A percentile compares a stretch with the other conserved stretches of the same genome.
These are phyloP conservation scores for Altica lythri DNA, from an alignment of 2,888 invertebrate genomes.

Conservation along the genomic window DNA sequence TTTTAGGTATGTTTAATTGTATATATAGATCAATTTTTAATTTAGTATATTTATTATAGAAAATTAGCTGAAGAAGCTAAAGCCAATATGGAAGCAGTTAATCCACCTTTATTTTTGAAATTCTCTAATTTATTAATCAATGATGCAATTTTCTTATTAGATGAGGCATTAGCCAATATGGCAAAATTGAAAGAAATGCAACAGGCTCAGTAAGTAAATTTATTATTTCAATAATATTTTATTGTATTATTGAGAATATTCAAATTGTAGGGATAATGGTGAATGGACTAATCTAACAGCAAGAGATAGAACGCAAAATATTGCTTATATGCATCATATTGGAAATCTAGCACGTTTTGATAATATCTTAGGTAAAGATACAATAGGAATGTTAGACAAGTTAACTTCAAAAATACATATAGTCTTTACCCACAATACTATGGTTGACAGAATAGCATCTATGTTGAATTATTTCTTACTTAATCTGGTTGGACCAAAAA, in stretches of 20 bases:
- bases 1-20: constrained; percentile 74
- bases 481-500: constrained; percentile 89
- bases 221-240: background rate
- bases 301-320: constrained; percentile 76
- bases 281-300: constrained; percentile 74
- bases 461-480: constrained; percentile 95
- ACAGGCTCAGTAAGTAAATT: constrained; percentile 65
- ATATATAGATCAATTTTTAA: background rate
- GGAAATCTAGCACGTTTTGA: constrained; percentile 89
- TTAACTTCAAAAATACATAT: constrained; percentile 76
- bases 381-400: constrained; percentile 80
- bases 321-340: constrained; percentile 72
- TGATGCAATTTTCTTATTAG: constrained; percentile 93
- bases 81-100: constrained; percentile 84
- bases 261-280: constrained; percentile 66
- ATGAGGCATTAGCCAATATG: constrained; percentile 90
- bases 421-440: constrained; percentile 87
- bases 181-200: constrained; percentile 84
- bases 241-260: constrained; percentile 1
- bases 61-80: constrained; percentile 80
- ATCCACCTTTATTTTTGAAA: constrained; percentile 88
- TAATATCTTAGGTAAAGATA: constrained; percentile 89
- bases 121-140: constrained; percentile 97
- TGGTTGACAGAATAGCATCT: constrained; percentile 90
- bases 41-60: constrained; percentile 56